Base-by-base conservation (phyloP, 2,113 vertebrate genomes). In the Percopsis transmontana region DNA sequence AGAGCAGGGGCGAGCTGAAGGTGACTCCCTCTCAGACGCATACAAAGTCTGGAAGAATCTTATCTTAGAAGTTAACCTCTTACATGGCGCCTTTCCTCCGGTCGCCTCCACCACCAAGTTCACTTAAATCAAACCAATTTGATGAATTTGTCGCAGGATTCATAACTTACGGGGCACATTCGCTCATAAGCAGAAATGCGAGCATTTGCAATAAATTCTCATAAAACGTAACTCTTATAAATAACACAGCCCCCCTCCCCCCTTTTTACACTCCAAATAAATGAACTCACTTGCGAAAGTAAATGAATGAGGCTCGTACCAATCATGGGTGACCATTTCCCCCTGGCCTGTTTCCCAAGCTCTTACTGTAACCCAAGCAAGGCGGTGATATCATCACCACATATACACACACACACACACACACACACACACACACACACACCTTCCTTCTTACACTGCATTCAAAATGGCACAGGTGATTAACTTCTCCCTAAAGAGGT, bases 391-490 rank as follows among this genome's bases (percentile, higher is more conserved):
- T 89, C 87, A 88, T 75, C 73, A 1, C 44, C 9, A 15, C 27
- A 24, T n/a, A 33, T 7, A 33, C 27, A 33, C 27, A 33, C 27
- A 33, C 27, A 33, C 27, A 33, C 27, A 33, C 27, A 33, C 27
- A n/a, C n/a, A n/a, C n/a, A n/a, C n/a, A n/a, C n/a, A 33, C 27
- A 33, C 27, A 33, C 27, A 33, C 27, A 33, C 44, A 15, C 68
- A 72, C 79, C 73, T 75, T 85, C 67, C 76, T 74, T 65, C 75
- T 86, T 56, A 48, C 64, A 74, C 79, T 69, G 74, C 69, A 76
- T 88, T 87, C 40, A 61, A 84, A 89, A 85, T 78, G 77, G 79
- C 70, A 64, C 78, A 88, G 84, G 86, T 88, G 85, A 88, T 90
- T 88, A 88, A 83, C 69, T 82, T 86, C 76, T 71, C 76, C 52